Conservation (phyloP, 2,888 invertebrate genomes). For the Philereme vetulata region DNA sequence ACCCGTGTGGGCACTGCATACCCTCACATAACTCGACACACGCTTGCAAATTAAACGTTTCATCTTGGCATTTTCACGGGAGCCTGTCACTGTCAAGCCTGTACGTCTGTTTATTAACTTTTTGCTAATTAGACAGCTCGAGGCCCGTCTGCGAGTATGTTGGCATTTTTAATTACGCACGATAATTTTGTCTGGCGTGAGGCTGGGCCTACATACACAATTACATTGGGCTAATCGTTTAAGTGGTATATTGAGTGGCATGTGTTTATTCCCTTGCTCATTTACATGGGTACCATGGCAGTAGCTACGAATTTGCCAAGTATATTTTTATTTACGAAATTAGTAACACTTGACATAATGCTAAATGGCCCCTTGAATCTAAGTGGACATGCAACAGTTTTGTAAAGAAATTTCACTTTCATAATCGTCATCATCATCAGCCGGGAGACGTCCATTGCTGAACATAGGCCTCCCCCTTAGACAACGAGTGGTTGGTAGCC, state of each 20-base stretch:
- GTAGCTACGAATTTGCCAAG: not conserved
- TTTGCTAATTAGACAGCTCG: slow-evolving; percentile 81
- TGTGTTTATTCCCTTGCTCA: slow-evolving; percentile 30
- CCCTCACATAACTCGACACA: slow-evolving; percentile 53
- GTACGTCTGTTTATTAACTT: slow-evolving; percentile 82
- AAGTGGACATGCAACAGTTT: not conserved
- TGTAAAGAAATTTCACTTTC: not conserved
- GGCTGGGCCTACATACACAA: slow-evolving; percentile 55
- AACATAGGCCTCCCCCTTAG: too few species aligned
- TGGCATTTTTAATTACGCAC: slow-evolving; percentile 82
- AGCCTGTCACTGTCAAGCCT: slow-evolving; percentile 79
- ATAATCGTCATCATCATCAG: too few species aligned
- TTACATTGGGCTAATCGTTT: slow-evolving; percentile 59
- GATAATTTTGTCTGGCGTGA: slow-evolving; percentile 68
- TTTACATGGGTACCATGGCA: slow-evolving; percentile 22
- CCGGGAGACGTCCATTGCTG: too few species aligned
- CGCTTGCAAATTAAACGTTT: slow-evolving; percentile 80
- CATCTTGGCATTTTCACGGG: slow-evolving; percentile 81
- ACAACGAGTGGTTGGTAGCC: too few species aligned
- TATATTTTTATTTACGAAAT: too few species aligned
- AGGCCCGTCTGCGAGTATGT: slow-evolving; percentile 75
- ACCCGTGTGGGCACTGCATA: slow-evolving; percentile 7
- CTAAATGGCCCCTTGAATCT: not conserved
- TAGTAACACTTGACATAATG: not conserved
- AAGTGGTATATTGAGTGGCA: slow-evolving; percentile 60